phyloP scores from a whole-genome alignment of 2,797 vertebrate species.

The Steatocranus sp. region DNA sequence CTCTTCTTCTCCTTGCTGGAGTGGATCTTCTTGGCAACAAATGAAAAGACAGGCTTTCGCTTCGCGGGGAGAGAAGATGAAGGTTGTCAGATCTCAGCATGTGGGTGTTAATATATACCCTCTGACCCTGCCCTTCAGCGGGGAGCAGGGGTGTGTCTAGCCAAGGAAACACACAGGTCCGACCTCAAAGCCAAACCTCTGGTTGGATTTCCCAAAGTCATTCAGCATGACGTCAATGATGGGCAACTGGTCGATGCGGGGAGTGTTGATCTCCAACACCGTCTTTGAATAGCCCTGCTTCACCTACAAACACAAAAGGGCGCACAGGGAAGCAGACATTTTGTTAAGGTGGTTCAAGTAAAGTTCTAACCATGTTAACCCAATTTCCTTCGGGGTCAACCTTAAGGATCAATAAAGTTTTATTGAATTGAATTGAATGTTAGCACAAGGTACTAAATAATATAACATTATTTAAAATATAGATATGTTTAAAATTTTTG shows the following conservation, averaged over 20 bases:
- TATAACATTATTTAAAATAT: background rate
- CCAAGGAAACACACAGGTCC: slow-evolving; percentile 97
- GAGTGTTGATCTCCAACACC: slow-evolving; percentile 95
- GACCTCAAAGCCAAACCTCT: slow-evolving; percentile 98
- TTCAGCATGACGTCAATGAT: slow-evolving; percentile 98
- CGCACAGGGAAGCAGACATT: background rate
- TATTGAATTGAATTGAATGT: background rate
- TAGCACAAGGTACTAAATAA: background rate
- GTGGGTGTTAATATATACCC: slow-evolving; percentile 63
- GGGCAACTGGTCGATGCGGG: slow-evolving; percentile 96
- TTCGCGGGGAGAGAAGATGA: slow-evolving; percentile 43
- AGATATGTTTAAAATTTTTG: background rate
- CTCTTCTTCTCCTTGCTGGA: slow-evolving; percentile 80
- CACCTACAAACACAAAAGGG: slow-evolving; percentile 68
- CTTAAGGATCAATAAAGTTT: background rate
- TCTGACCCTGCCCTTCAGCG: slow-evolving; percentile 71
- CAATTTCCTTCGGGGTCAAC: background rate
- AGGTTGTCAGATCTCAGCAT: slow-evolving; percentile 53
- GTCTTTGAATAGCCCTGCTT: slow-evolving; percentile 91
- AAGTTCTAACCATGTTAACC: background rate
- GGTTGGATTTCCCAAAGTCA: slow-evolving; percentile 97
- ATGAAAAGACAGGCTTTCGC: slow-evolving; percentile 56
- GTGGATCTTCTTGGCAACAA: slow-evolving; percentile 56
- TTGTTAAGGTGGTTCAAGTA: background rate
- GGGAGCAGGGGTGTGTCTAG: slow-evolving; percentile 76